Base-by-base conservation (phyloP, 2,888 invertebrate species). In the Macrophya alboannulata region DNA sequence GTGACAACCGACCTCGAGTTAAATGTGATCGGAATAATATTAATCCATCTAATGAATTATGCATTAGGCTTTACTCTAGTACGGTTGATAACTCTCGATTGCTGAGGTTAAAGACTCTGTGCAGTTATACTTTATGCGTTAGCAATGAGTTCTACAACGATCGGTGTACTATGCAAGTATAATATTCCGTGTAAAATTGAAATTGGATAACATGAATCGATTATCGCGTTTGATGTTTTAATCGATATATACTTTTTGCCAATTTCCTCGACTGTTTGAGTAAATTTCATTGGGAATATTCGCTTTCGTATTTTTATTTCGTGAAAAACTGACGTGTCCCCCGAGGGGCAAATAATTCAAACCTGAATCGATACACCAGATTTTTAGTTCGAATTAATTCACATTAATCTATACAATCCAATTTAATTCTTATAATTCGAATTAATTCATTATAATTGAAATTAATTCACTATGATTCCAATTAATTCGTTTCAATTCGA, bases 11-110 rank as follows among this genome's bases (percentile, higher is more conserved):
- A 79, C 55, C 31, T 51, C 55, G 55, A 79, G 37, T 79, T 31
- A 37, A n/a, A 59, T 79, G 79, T 79, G 79, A 79, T 79, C 37
- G 79, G 79, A 79, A 79, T 79, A 55, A 79, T 31, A 79, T 79
- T 79, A 79, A 55, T 79, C 17, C 55, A 31, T 55, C 37, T 8
- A n/a, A 79, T 79, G 55, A 48, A 79, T 79, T 48, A 79, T 79
- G 55, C 79, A 79, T 55, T 10, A 15, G 12, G 37, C 31, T 55
- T 17, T 79, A 79, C 21, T 55, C 40, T 31, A 40, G n/a, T 62
- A 55, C 55, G 17, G 59, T 79, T 79, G 17, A 55, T 40, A 79
- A 79, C 79, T 55, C 17, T 79, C 59, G 31, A n/a, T 76, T 48
- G 48, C 25, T 25, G 25, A 71, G 76, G 25, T 25, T 76, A 25